Evolutionary conservation across 2,797 vertebrate species (phyloP), one percentile per base, ranked within the genome.

Genomic region (Enteromius treurensis): DNA sequence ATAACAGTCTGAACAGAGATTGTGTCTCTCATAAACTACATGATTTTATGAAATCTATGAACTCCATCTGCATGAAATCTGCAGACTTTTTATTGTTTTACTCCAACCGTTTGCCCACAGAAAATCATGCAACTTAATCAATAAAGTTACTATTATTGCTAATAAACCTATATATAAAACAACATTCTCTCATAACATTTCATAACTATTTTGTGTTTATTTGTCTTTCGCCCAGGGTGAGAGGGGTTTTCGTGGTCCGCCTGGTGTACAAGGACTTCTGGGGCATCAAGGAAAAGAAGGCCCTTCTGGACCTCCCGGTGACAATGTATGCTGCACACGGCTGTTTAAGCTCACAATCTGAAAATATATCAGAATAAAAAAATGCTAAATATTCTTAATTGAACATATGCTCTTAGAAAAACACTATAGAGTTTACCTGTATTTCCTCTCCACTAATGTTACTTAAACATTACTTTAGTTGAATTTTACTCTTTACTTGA

Each of bases 191-290:
- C 37, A 15, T 23, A 23, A 13, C 0, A 69, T 15, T 45, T 45
- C 0, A 2, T 62, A 6, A 62, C 23, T 29, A 6, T 62, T 62
- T 15, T 29, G 13, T 15, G 26, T 15, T 62, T 55, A 14, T 83
- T 19, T 19, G 42, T 77, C 4, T 42, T 23, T 86, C 34, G 88
- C 84, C 0, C 55, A 95, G 94, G 94, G 94, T 0, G 32, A 15
- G 13, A n/a, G 0, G 4, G 94, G 94, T 34, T 3, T n/a, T 34
- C 79, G 80, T 40, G 94, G 93, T n/a, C 1, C 32, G 1, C 23
- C 68, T 0, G 93, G 93, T 17, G 9, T 0, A 26, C 2, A 1
- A 23, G 82, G 82, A 62, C 1, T 8, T 62, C 37, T 14, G 53
- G 82, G 82, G 10, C n/a, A 83, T 78, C 51, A 0, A 78, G 82